Evolutionary conservation across 1,140 invertebrate genomes (phyloP), one percentile per base, ranked within the genome.

Genomic region (Lepidurus couesii): DNA sequence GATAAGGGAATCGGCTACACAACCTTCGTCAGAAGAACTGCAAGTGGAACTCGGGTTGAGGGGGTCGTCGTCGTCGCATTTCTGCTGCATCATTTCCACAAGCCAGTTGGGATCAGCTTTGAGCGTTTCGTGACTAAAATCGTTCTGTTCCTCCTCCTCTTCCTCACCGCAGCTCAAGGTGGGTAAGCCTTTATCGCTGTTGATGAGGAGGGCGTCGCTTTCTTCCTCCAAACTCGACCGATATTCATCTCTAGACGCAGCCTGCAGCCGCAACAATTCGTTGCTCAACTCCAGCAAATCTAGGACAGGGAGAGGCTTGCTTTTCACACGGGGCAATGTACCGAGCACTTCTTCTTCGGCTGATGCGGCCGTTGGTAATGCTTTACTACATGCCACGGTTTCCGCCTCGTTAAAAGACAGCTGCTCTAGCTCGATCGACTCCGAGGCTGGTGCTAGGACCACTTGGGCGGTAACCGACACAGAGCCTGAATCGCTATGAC

Each of bases 201-300:
- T 83, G 75, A 78, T 83, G n/a, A 81, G 80, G 77, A 81, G 82
- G 1, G 81, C 65, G 76, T 83, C 84, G 80, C 86, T 86, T 82
- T 90, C 88, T 80, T 86, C 53, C 13, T 45, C 76, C 76, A 77
- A 53, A 47, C 76, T 45, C 26, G 45, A 45, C 21, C 45, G 76
- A 24, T 45, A 53, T 8, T 34, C 65, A 45, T 79, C 73, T 21
- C 78, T 34, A 6, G 73, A 44, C 8, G 78, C 44, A 24, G 44
- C 78, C 26, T 74, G 74, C 10, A 79, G 21, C 34, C 78, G 78
- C 26, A 79, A 26, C 21, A 79, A 44, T 44, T 79, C 73, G 44
- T 79, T 79, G 34, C 75, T 79, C 34, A 79, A 34, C 26, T 79
- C 78, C 7, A 79, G 21, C 74, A 79, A 42, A 26, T 79, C 78